A percentile compares a stretch with the other conserved stretches of the same genome.
These are phyloP conservation scores for Lacerta agilis DNA, from an alignment of 2,797 vertebrate genomes.

Conservation along the genomic window DNA sequence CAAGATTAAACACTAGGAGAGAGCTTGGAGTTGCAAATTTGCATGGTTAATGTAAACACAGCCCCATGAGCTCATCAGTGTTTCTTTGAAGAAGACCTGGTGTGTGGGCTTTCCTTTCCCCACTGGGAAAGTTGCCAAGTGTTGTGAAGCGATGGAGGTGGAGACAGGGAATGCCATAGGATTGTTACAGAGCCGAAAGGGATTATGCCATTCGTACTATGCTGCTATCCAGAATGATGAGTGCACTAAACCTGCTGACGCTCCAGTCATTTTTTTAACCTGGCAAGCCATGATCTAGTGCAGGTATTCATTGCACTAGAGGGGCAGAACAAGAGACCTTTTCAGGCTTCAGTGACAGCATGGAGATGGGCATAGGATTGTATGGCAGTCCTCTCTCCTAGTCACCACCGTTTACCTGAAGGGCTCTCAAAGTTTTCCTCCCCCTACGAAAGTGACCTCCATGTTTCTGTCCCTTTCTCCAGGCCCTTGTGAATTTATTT, in stretches of 20 bases:
- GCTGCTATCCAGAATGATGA: not conserved
- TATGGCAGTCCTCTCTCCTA: no score
- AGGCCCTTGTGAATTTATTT: no score
- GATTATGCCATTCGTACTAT: not conserved
- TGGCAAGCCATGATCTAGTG: not conserved
- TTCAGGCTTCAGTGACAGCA: not conserved
- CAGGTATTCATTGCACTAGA: not conserved
- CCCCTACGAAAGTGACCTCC: no score
- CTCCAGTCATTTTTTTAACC: not conserved
- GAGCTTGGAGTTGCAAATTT: slow-evolving; percentile 51
- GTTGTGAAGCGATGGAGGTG: not conserved
- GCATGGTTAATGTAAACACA: slow-evolving; percentile 63
- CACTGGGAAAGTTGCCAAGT: slow-evolving; percentile 42
- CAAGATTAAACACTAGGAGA: slow-evolving; percentile 56
- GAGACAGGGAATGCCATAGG: not conserved
- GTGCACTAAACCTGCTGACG: not conserved
- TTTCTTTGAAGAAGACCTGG: slow-evolving; percentile 20
- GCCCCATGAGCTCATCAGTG: slow-evolving; percentile 46
- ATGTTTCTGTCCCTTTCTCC: no score
- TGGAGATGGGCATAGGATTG: not conserved
- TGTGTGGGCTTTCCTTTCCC: slow-evolving; percentile 16
- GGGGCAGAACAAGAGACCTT: not conserved
- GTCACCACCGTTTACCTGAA: not conserved
- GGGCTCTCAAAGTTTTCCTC: no score
- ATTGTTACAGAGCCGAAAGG: not conserved